Evolutionary conservation across 1,140 invertebrate genomes (phyloP).

Genomic region (Contarinia nasturtii): DNA sequence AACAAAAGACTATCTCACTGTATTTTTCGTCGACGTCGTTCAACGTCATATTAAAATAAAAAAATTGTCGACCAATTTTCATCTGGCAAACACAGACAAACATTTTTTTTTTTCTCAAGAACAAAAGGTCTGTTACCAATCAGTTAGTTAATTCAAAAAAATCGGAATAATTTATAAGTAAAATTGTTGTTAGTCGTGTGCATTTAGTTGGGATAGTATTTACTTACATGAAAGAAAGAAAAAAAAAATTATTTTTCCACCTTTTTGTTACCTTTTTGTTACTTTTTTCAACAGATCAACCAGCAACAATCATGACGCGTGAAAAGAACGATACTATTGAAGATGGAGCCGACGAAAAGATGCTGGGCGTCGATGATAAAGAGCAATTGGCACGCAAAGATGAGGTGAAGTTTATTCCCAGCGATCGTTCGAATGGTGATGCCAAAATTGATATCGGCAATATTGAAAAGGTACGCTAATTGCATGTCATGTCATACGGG

Average conservation of each 20-base stretch:
- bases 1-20: too few species aligned
- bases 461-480: slow-evolving; percentile 29
- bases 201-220: not conserved
- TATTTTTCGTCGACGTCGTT: too few species aligned
- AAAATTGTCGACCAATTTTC: too few species aligned
- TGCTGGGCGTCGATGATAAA: slow-evolving; percentile 39
- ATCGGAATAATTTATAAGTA: too few species aligned
- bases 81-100: not conserved
- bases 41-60: too few species aligned
- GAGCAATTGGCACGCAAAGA: slow-evolving; percentile 36
- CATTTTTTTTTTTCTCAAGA: too few species aligned
- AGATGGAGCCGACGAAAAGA: slow-evolving; percentile 43
- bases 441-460: slow-evolving; percentile 66
- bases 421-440: slow-evolving; percentile 60
- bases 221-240: not conserved
- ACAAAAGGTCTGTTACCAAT: too few species aligned
- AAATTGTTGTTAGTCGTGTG: too few species aligned
- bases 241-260: slow-evolving; percentile 3
- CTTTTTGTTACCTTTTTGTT: not conserved
- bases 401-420: slow-evolving; percentile 46
- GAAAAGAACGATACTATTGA: slow-evolving; percentile 22
- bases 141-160: too few species aligned
- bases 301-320: slow-evolving; percentile 17
- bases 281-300: too few species aligned
- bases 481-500: too few species aligned